Conservation (phyloP, 2,113 vertebrate species). For the Spea multiplicata region DNA sequence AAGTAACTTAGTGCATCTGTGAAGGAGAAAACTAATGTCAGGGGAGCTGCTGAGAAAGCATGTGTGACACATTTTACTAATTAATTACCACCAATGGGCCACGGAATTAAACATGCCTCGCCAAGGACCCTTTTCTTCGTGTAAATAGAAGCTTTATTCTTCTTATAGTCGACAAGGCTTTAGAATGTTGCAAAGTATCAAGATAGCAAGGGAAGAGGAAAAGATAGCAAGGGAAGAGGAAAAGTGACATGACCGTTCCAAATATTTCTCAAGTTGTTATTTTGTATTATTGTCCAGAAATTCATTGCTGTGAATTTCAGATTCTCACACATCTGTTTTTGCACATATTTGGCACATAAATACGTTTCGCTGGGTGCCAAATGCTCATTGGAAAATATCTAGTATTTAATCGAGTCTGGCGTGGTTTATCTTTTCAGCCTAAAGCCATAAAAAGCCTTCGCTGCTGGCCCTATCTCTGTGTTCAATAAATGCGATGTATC, state of each 20-base stretch:
- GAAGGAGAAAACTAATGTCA: too few relatives aligned
- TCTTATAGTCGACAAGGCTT: not conserved
- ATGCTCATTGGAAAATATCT: conserved; percentile 32
- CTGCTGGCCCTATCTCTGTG: not conserved
- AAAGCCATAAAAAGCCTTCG: conserved; percentile 2
- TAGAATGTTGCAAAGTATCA: not conserved
- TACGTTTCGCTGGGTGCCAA: not conserved
- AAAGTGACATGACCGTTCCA: conserved; percentile 20
- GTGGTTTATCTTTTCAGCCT: not conserved
- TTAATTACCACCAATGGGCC: too few relatives aligned
- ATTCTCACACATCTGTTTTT: conserved; percentile 44
- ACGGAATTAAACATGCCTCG: too few relatives aligned
- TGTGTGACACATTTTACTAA: too few relatives aligned
- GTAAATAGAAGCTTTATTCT: too few relatives aligned
- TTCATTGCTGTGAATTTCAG: conserved; percentile 19
- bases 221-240: not conserved
- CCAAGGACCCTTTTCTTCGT: too few relatives aligned
- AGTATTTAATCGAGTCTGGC: conserved; percentile 28
- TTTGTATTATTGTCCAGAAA: conserved; percentile 17
- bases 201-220: not conserved
- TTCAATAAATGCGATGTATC: conserved; percentile 17
- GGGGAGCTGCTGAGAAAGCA: too few relatives aligned
- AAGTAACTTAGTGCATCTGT: too few relatives aligned
- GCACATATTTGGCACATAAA: conserved; percentile 29
- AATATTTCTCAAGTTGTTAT: conserved; percentile 34